These are phyloP conservation scores for Perca flavescens DNA, from an alignment of 2,113 vertebrate species.

Conservation along the genomic window DNA sequence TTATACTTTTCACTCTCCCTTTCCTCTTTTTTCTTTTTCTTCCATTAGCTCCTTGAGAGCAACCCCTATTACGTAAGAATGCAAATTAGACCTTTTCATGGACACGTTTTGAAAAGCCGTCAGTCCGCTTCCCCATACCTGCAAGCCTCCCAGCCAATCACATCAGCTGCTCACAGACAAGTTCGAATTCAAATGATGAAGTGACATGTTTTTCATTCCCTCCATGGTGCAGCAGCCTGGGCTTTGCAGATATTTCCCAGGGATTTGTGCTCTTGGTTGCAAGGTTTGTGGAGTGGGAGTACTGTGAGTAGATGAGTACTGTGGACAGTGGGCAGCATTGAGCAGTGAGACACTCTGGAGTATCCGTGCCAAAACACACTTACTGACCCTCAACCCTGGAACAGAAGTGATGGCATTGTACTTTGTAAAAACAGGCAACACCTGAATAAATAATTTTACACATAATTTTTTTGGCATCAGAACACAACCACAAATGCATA, in stretches of 20 bases:
- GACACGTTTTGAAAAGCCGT: conserved; percentile 26
- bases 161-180: conserved; percentile 34
- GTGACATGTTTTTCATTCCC: conserved; percentile 77
- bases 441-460: conserved; percentile 2
- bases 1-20: not conserved
- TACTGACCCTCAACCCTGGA: conserved; percentile 21
- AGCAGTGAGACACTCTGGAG: conserved; percentile 1
- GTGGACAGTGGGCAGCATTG: conserved; percentile 11
- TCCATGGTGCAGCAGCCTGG: conserved; percentile 10
- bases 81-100: conserved; percentile 36
- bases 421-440: not conserved
- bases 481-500: not conserved
- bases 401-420: not conserved
- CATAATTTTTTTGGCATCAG: not conserved
- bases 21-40: not conserved
- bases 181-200: conserved; percentile 71
- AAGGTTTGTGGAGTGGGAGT: conserved; percentile 3
- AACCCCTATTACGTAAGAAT: conserved; percentile 58
- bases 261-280: conserved; percentile 34
- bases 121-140: conserved; percentile 73
- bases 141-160: conserved; percentile 57
- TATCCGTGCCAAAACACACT: conserved; percentile 8
- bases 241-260: conserved; percentile 61
- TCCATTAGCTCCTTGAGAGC: conserved; percentile 4
- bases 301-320: conserved; percentile 1